Base-by-base conservation (phyloP, 2,797 vertebrate species). In the Arrhamphus sclerolepis region DNA sequence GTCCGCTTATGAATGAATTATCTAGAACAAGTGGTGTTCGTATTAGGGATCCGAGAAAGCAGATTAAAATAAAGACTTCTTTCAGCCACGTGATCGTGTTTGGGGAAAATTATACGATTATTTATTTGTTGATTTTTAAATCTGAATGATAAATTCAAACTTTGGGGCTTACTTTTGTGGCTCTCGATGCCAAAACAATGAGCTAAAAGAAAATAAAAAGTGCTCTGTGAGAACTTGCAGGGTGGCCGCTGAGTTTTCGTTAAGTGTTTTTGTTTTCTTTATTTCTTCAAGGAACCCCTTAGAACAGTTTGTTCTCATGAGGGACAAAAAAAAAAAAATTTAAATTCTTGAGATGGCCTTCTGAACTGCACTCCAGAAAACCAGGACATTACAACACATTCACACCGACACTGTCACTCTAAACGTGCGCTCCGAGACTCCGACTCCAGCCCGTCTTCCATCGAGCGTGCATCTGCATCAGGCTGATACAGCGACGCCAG, bases 361-460 rank as follows among this genome's bases (percentile, higher is more conserved):
- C 69, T 28, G 63, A 76, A 62, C 62, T 52, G 38, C 43, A 31
- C 26, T 40, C 41, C 16, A 62, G 65, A 75, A 55, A 73, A 51
- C 52, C 62, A n/a, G 64, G 65, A 82, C 74, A 66, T 78, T 63
- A 46, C n/a, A 49, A 77, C 70, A 69, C 39, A 46, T 78, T 78
- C 60, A n/a, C 71, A 10, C 19, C 53, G 49, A 76, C 71, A 75
- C 50, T 50, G 58, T 78, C 75, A 75, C 62, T 46, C 29, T 57
- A 17, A 53, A 46, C 38, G 21, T 11, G 10, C 18, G 3, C 34
- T 54, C 46, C 0, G 28, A 42, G 42, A 53, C 44, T 75, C 42
- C 18, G 3, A 24, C 55, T 17, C 44, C 26, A 16, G 60, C 61
- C 74, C 38, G 72, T 58, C 44, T 79, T 77, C 66, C 61, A 67